phyloP scores from a whole-genome alignment of 1,140 invertebrate species.

The Himalopsyche phryganea region DNA sequence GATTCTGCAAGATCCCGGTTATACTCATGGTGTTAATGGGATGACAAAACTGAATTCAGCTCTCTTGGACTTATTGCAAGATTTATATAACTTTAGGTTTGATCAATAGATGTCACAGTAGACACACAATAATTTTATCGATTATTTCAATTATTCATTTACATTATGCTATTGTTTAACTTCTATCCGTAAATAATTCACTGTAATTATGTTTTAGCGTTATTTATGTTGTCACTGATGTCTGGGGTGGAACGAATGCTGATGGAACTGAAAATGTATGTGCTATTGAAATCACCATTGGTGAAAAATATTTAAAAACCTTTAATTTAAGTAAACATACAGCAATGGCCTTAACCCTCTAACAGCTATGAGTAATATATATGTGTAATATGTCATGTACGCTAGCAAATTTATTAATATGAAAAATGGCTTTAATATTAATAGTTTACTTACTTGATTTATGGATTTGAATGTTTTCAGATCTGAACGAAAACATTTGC shows the following conservation, averaged over 20 bases:
- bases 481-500: no score
- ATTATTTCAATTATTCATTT: not conserved
- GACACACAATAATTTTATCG: no score
- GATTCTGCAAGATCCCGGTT: slow-evolving; percentile 4
- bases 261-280: slow-evolving; percentile 20
- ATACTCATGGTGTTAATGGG: slow-evolving; percentile 12
- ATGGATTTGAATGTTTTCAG: no score
- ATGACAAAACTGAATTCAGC: slow-evolving; percentile 22
- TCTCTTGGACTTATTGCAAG: slow-evolving; percentile 8
- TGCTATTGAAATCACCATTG: not conserved
- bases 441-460: no score
- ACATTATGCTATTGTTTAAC: no score
- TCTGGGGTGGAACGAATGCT: slow-evolving; percentile 17
- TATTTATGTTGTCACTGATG: slow-evolving; percentile 10
- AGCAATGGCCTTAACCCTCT: no score
- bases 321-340: no score
- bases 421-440: no score
- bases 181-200: not conserved
- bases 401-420: no score
- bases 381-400: no score
- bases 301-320: no score
- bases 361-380: no score
- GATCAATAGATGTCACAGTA: not conserved
- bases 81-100: slow-evolving; percentile 23
- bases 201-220: slow-evolving; percentile 16